Conservation (phyloP, 2,797 vertebrate species). For the Carapus acus region DNA sequence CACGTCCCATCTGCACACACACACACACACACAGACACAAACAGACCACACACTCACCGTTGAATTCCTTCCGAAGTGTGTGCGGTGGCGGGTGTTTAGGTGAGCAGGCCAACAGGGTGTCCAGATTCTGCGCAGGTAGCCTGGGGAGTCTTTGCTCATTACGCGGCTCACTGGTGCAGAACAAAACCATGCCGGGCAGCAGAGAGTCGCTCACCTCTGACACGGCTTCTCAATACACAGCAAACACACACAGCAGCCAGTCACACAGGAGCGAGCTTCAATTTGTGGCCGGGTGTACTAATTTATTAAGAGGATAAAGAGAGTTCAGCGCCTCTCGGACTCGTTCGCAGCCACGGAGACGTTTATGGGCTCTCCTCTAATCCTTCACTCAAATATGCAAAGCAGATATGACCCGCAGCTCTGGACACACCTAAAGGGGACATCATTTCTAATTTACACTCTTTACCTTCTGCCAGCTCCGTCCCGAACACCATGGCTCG, state of each 20-base stretch:
- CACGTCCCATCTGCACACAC: not conserved
- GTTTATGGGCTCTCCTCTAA: no score
- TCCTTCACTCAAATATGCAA: no score
- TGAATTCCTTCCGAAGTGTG: constrained; percentile 69
- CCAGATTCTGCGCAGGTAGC: constrained; percentile 62
- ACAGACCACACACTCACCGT: constrained; percentile 63
- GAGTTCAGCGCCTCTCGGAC: no score
- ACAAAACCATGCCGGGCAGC: constrained; percentile 69
- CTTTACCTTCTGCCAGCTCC: constrained; percentile 73
- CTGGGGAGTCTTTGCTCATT: constrained; percentile 19
- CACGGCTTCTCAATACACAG: constrained; percentile 58
- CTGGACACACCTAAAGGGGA: no score
- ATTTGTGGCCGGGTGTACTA: no score
- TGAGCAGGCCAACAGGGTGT: constrained; percentile 58
- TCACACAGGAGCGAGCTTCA: no score
- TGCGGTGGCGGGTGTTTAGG: constrained; percentile 44
- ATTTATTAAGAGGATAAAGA: no score
- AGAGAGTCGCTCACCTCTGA: constrained; percentile 70
- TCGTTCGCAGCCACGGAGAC: no score
- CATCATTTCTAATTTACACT: not conserved
- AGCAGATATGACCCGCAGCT: no score
- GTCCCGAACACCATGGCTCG: constrained; percentile 76
- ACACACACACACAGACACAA: not conserved
- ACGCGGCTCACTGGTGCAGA: constrained; percentile 62
- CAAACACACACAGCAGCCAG: not conserved